Evolutionary conservation across 1,140 invertebrate species (phyloP).

Genomic region (Phenacoccus solenopsis): DNA sequence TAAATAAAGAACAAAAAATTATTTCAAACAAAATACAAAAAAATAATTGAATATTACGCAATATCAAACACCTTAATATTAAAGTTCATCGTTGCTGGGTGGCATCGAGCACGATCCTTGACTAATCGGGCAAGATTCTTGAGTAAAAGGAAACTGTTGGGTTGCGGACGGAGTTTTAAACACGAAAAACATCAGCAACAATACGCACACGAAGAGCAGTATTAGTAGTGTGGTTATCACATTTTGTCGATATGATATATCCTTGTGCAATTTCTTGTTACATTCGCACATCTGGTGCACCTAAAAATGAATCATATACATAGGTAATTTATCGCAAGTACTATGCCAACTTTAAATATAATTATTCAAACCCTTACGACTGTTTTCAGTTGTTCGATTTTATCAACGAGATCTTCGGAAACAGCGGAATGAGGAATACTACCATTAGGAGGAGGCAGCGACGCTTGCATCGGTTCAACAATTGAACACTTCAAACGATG

Average conservation of each 20-base stretch:
- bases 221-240: not conserved
- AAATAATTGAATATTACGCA: not conserved
- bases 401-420: conserved; percentile 18
- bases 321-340: not conserved
- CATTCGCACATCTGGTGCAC: conserved; percentile 10
- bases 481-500: conserved; percentile 21
- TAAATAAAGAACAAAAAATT: not conserved
- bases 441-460: conserved; percentile 17
- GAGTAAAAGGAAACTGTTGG: not conserved
- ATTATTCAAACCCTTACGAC: conserved; percentile 20
- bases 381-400: conserved; percentile 20
- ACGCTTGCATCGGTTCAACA: conserved; percentile 6
- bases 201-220: not conserved
- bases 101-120: not conserved
- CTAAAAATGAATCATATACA: not conserved
- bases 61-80: not conserved
- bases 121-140: not conserved
- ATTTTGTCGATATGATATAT: conserved; percentile 17
- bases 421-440: not conserved
- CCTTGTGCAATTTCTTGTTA: conserved; percentile 10
- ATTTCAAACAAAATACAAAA: not conserved
- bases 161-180: not conserved
- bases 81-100: not conserved
- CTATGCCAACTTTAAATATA: too few species aligned
- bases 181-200: not conserved